Conservation (phyloP, 2,113 vertebrate species). For the Tragelaphus imberbis region DNA sequence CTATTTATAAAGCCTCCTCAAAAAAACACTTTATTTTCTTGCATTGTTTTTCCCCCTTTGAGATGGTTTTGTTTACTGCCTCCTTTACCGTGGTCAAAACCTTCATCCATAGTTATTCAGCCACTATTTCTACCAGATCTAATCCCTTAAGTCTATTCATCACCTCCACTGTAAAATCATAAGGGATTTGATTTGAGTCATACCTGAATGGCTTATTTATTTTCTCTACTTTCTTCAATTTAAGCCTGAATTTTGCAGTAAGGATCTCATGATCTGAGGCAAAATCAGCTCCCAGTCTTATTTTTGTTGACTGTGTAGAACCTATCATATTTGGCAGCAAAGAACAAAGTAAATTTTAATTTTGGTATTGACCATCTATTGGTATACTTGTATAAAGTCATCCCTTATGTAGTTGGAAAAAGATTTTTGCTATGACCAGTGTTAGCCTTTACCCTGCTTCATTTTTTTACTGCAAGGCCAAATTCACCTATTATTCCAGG, state of each 20-base stretch:
- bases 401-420: no score
- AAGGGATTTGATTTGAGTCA: not conserved
- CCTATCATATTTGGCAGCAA: no score
- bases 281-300: not conserved
- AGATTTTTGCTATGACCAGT: no score
- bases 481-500: no score
- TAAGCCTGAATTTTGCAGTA: not conserved
- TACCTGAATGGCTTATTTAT: not conserved
- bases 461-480: no score
- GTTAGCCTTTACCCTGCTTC: no score
- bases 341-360: no score
- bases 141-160: not conserved
- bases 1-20: not conserved
- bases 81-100: not conserved
- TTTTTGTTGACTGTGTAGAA: not conserved
- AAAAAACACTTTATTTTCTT: not conserved
- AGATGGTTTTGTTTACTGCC: not conserved
- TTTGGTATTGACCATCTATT: no score
- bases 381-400: no score
- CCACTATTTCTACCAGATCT: not conserved
- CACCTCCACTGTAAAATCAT: not conserved
- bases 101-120: not conserved
- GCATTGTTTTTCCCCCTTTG: not conserved
- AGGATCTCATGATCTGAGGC: not conserved
- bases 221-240: not conserved